A percentile compares a stretch with the other conserved stretches of the same genome.
phyloP scores from a whole-genome alignment of 2,797 vertebrate genomes.

The Lutjanus argentimaculatus region DNA sequence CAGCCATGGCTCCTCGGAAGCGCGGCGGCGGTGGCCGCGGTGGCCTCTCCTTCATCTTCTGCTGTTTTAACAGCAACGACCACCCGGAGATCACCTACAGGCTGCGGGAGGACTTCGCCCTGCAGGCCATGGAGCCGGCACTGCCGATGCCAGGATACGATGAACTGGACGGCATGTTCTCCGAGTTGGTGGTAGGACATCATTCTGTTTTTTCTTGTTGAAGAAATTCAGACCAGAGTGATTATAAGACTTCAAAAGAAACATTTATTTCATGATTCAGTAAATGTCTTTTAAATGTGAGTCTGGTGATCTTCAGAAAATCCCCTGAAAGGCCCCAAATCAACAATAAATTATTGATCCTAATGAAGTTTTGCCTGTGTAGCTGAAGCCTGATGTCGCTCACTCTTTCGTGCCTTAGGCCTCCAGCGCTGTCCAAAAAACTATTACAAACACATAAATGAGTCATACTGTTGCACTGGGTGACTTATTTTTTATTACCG shows the following conservation, averaged over 20 bases:
- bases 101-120: slow-evolving; percentile 93
- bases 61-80: slow-evolving; percentile 96
- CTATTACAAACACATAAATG: slow-evolving; percentile 12
- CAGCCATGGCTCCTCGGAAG: slow-evolving; percentile 96
- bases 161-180: slow-evolving; percentile 96
- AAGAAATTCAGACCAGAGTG: background rate
- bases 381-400: background rate
- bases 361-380: background rate
- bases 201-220: background rate
- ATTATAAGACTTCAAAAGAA: background rate
- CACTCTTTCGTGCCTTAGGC: background rate
- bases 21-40: slow-evolving; percentile 86
- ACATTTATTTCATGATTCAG: background rate
- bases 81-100: slow-evolving; percentile 98
- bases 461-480: background rate
- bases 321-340: background rate
- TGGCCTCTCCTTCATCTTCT: slow-evolving; percentile 94
- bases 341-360: background rate
- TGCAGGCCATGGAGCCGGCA: slow-evolving; percentile 95
- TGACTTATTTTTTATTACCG: slow-evolving; percentile 5
- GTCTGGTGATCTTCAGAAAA: background rate
- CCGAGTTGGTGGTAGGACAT: slow-evolving; percentile 94
- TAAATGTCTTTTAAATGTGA: background rate
- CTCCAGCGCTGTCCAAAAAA: slow-evolving; percentile 5
- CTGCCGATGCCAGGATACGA: slow-evolving; percentile 94